These are phyloP conservation scores for Drosophila repletoides DNA, from an alignment of 1,140 invertebrate species.

Conservation along the genomic window DNA sequence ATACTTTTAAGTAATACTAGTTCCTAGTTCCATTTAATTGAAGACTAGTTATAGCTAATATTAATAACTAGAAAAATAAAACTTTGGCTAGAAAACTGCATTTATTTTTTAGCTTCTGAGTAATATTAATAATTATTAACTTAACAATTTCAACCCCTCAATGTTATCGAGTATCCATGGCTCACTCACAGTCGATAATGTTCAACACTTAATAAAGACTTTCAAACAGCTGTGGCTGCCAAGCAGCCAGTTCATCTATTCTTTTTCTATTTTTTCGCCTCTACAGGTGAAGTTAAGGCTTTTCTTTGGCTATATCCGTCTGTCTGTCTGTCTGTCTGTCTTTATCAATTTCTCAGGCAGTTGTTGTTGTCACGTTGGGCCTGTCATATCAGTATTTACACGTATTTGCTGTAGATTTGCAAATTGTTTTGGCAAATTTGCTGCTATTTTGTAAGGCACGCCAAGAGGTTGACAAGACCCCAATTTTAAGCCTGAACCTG, in stretches of 20 bases:
- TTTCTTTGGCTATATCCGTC: background rate
- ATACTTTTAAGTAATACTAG: no score
- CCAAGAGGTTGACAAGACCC: constrained; percentile 46
- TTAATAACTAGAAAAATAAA: no score
- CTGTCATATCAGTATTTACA: constrained; percentile 80
- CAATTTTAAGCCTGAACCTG: constrained; percentile 5
- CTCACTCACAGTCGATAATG: constrained; percentile 1
- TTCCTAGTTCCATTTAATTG: no score
- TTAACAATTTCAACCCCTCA: background rate
- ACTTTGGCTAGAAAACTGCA: no score
- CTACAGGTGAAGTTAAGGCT: constrained; percentile 32
- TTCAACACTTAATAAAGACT: constrained; percentile 65
- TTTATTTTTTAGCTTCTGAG: background rate
- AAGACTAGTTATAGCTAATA: no score
- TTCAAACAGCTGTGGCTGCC: constrained; percentile 48
- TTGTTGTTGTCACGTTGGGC: constrained; percentile 49
- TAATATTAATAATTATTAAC: background rate
- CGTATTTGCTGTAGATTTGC: constrained; percentile 75
- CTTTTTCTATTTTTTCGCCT: background rate
- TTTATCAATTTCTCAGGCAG: constrained; percentile 29
- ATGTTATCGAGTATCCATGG: constrained; percentile 11
- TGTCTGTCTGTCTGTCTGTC: constrained; percentile 2
- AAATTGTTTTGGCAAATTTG: constrained; percentile 81
- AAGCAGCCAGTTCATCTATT: background rate
- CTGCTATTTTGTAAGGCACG: constrained; percentile 54